phyloP scores from a whole-genome alignment of 2,113 vertebrate genomes.

The Tyrannus savana region DNA sequence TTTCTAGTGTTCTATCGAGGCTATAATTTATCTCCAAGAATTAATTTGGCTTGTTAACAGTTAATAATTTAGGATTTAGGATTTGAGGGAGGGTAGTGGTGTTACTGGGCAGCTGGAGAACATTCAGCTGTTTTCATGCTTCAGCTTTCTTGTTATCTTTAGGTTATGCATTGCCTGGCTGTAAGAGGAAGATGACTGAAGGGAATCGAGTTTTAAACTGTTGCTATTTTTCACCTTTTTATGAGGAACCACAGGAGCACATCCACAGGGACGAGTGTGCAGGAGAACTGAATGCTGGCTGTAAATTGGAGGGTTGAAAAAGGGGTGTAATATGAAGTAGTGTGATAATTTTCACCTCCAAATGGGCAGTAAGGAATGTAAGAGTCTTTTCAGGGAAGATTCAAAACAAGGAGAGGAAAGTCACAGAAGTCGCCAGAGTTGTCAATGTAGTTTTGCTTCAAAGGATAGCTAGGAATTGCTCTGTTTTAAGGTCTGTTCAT shows the following conservation, averaged over 20 bases:
- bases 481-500: not conserved
- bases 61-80: not conserved
- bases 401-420: not conserved
- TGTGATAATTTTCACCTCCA: not conserved
- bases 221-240: not conserved
- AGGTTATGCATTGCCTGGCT: not conserved
- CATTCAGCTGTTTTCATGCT: not conserved
- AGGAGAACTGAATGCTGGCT: not conserved
- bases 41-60: not conserved
- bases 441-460: not conserved
- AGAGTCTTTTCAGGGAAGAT: not conserved
- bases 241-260: not conserved
- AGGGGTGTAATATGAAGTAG: not conserved
- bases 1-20: not conserved
- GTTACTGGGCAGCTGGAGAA: not conserved
- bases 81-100: not conserved
- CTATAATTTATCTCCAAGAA: not conserved
- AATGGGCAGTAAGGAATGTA: not conserved
- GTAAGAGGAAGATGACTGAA: not conserved
- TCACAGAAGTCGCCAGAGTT: not conserved
- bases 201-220: not conserved
- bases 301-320: not conserved
- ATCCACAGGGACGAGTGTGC: fast-evolving
- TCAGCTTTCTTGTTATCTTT: not conserved
- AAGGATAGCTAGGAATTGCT: not conserved